Percentiles rank a stretch among this genome's conserved stretches.
phyloP scores from a whole-genome alignment of 2,888 invertebrate genomes.

The Pelosia muscerda region DNA sequence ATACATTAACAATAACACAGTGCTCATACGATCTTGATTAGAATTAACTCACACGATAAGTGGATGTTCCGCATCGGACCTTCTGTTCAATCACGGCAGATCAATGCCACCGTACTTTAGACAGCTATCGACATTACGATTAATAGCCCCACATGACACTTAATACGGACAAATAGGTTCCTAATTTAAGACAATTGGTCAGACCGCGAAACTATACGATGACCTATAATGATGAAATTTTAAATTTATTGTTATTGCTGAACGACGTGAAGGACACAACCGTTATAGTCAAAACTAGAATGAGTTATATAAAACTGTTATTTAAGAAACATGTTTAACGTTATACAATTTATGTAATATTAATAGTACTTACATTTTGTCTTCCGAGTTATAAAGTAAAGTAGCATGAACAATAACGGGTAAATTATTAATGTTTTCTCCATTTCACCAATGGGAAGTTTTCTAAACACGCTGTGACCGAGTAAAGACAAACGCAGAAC shows the following conservation, averaged over 20 bases:
- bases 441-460: constrained; percentile 32
- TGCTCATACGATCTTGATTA: constrained; percentile 55
- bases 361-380: constrained; percentile 45
- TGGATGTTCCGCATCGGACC: constrained; percentile 50
- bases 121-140: constrained; percentile 62
- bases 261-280: constrained; percentile 26
- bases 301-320: not conserved
- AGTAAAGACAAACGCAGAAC: constrained; percentile 32
- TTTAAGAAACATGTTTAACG: not conserved
- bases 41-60: constrained; percentile 51
- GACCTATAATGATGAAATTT: constrained; percentile 54
- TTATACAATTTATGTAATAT: not conserved
- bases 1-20: constrained; percentile 45
- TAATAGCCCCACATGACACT: constrained; percentile 64
- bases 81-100: constrained; percentile 47
- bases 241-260: constrained; percentile 50
- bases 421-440: constrained; percentile 26
- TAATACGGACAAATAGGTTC: constrained; percentile 76
- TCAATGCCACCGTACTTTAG: constrained; percentile 48
- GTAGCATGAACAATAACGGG: constrained; percentile 18
- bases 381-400: constrained; percentile 26
- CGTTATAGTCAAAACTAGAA: not conserved
- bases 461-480: constrained; percentile 25
- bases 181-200: constrained; percentile 79
- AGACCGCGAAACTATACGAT: constrained; percentile 61